Base-by-base conservation (phyloP, 2,113 vertebrate species). In the Microcebus griseorufus region DNA sequence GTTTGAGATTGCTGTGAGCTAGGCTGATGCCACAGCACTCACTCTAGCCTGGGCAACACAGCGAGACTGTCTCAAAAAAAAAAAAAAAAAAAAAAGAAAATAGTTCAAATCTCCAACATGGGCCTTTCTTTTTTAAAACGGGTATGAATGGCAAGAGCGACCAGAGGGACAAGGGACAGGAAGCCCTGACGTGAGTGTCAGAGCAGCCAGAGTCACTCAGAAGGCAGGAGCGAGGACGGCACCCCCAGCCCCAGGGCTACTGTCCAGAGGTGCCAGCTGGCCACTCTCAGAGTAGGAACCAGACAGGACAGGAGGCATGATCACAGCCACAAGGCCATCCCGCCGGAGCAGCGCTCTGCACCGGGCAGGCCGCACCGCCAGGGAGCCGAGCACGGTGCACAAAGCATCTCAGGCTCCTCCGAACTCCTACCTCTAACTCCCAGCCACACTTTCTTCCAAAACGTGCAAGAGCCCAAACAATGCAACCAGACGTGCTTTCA, bases 141-240 rank as follows among this genome's bases (percentile, higher is more conserved):
- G 10, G 51, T 45, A 12, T 13, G 55, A 62, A 20, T 5, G 53
- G 7, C 6, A 14, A 64, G 20, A 42, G 42, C 14, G n/a, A 37
- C 5, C 3, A 34, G 55, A 22, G 3, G 7, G 55, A 27, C 3
- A 9, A 53, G 0, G 45, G 25, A 39, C 22, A 51, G 13, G 14
- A 7, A 37, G 7, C 45, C 45, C 7, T 16, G 20, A 1, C 4
- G 7, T 3, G 42, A 2, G 51, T 22, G 4, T 5, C 11, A 1
- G 9, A 55, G 51, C 20, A n/a, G 48, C 76, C 29, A 6, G 1
- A 11, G 76, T 23, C 34, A 20, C 58, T 1, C 2, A 3, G 7
- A 1, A 2, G 17, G 58, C 6, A 1, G 78, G 17, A 42, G 6
- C 2, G 1, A n/a, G 51, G 51, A 37, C 51, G 25, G 9, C n/a